phyloP scores from a whole-genome alignment of 2,113 vertebrate species.

The Garra rufa region DNA sequence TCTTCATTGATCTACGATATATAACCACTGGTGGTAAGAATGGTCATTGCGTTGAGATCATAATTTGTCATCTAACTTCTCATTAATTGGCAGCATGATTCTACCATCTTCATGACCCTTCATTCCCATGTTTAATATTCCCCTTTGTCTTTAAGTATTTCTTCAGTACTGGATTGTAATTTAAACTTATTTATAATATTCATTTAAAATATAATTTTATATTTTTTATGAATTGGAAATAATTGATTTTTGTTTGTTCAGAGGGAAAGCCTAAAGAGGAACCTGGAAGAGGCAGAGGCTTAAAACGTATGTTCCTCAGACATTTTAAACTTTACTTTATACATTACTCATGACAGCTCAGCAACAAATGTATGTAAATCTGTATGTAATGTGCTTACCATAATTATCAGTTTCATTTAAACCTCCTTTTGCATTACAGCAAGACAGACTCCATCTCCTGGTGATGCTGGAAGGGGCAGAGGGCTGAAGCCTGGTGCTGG shows the following conservation, averaged over 20 bases:
- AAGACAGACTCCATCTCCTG: slow-evolving; percentile 94
- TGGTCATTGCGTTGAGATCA: slow-evolving; percentile 25
- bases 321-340: background rate
- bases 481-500: slow-evolving; percentile 89
- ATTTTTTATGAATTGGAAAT: slow-evolving; percentile 36
- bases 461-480: slow-evolving; percentile 86
- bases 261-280: slow-evolving; percentile 91
- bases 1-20: slow-evolving; percentile 30
- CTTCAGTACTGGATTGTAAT: background rate
- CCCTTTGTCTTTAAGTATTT: background rate
- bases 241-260: slow-evolving; percentile 68
- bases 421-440: slow-evolving; percentile 75
- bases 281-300: slow-evolving; percentile 80
- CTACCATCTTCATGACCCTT: slow-evolving; percentile 39
- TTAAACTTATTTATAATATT: too few relatives aligned
- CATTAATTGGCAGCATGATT: slow-evolving; percentile 52
- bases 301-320: slow-evolving; percentile 82
- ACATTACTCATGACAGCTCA: background rate
- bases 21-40: slow-evolving; percentile 13
- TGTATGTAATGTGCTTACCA: background rate
- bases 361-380: background rate
- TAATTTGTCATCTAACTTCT: slow-evolving; percentile 41
- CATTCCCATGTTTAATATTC: slow-evolving; percentile 27
- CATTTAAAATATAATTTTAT: background rate
- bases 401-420: background rate